Evolutionary conservation across 2,113 vertebrate species (phyloP).

Genomic region (Chlamydotis undulata): DNA sequence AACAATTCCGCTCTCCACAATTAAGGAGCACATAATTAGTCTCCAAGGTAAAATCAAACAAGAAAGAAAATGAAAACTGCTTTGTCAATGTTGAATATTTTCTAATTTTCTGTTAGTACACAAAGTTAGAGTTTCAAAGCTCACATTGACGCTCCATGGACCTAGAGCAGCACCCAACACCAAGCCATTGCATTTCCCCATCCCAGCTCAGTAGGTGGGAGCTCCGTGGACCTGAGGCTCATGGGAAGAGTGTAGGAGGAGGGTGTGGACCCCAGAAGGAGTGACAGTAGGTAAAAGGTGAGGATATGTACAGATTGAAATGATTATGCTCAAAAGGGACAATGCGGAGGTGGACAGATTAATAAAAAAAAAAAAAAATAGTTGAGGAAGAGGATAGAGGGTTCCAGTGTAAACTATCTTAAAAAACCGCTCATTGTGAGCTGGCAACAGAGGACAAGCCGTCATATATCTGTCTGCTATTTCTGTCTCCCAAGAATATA

Average conservation of each 20-base stretch:
- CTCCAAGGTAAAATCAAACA: not conserved
- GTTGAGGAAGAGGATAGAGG: fast-evolving
- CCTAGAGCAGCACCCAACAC: fast-evolving
- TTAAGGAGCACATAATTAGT: not conserved
- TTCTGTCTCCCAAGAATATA: not conserved
- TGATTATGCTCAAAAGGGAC: not conserved
- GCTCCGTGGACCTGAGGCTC: not conserved
- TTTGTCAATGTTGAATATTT: not conserved
- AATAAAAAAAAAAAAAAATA: not conserved
- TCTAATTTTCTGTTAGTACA: not conserved
- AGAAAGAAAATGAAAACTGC: not conserved
- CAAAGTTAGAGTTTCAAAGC: not conserved
- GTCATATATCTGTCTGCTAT: fast-evolving
- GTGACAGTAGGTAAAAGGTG: not conserved
- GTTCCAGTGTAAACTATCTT: not conserved
- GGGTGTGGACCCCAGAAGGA: not conserved
- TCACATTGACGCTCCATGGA: fast-evolving
- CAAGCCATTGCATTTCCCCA: not conserved
- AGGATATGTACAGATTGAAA: not conserved
- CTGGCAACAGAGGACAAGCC: not conserved
- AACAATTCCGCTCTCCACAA: not conserved
- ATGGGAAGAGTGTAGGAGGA: conserved; percentile 20
- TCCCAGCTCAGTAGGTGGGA: not conserved
- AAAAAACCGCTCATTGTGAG: not conserved
- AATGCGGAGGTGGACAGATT: not conserved